Base-by-base conservation (phyloP, 2,888 invertebrate species). In the Cylindroiulus punctatus region DNA sequence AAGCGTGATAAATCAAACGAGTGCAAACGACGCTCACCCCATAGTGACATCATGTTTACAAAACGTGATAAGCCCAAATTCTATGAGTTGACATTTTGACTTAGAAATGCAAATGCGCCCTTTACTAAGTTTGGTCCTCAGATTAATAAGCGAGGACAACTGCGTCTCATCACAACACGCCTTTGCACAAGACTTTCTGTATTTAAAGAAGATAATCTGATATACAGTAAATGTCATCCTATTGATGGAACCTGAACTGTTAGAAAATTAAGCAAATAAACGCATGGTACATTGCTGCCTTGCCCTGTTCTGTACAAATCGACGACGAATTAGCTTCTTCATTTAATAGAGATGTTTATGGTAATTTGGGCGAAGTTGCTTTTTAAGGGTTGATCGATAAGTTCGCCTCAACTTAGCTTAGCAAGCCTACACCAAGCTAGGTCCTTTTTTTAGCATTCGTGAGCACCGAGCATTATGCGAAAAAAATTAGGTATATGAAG, bases 1-100 rank as follows among this genome's bases (percentile, higher is more conserved):
- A 52, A n/a, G 52, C n/a, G 52, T n/a, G 52, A 52, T 52, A 52
- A 52, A 52, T 52, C 52, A 52, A n/a, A 52, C 52, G 52, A 0
- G 52, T 52, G 52, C 52, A 52, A 52, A 52, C n/a, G 52, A n/a
- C 52, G 52, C n/a, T 52, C 52, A n/a, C 52, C 52, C 52, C 52
- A n/a, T 14, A n/a, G n/a, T n/a, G 52, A 52, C 52, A 52, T 7
- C 52, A n/a, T 52, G n/a, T 52, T 52, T n/a, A n/a, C 52, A n/a
- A 52, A 52, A 52, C n/a, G 52, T 52, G 52, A 52, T 52, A 52
- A 52, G n/a, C 19, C 52, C 52, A 52, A 52, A 19, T 52, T 52
- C 47, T 47, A 52, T n/a, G n/a, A 52, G 52, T 52, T 52, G 52
- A 52, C 52, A n/a, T 52, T 52, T 52, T 19, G 52, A 52, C n/a